Conservation (phyloP, 2,888 invertebrate species). For the Protophormia terraenovae region DNA sequence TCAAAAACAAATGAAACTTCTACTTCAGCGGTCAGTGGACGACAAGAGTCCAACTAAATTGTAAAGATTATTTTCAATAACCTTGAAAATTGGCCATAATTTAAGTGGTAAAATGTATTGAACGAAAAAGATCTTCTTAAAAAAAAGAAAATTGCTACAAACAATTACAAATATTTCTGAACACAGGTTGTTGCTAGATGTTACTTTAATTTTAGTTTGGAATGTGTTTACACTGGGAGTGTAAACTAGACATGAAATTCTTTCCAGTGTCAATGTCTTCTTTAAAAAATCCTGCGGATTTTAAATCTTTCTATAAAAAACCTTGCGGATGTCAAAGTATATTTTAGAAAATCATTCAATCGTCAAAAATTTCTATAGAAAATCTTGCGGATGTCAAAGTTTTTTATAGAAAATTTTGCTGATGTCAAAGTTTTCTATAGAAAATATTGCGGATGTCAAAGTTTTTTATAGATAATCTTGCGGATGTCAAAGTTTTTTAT, state of each 20-base stretch:
- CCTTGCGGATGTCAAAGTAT: neutral
- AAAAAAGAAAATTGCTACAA: constrained; percentile 25
- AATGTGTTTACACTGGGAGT: constrained; percentile 26
- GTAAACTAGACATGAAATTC: no score
- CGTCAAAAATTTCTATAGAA: neutral
- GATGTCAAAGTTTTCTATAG: neutral
- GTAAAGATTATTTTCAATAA: constrained; percentile 58
- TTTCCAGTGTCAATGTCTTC: neutral
- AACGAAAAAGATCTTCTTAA: neutral
- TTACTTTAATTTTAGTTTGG: constrained; percentile 14
- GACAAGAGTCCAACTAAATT: constrained; percentile 45
- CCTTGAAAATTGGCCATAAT: constrained; percentile 63
- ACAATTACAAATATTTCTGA: constrained; percentile 42
- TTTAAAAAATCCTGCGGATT: neutral
- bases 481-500: no score
- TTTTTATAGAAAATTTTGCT: neutral
- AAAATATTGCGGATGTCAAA: neutral
- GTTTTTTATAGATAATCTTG: no score
- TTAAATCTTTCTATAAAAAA: neutral
- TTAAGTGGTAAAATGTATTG: constrained; percentile 49
- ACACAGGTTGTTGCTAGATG: constrained; percentile 6
- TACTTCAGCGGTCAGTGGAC: neutral
- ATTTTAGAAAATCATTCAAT: neutral
- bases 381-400: neutral
- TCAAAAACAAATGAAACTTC: neutral